Evolutionary conservation across 1,140 invertebrate genomes (phyloP).

Genomic region (Pollicipes pollicipes): DNA sequence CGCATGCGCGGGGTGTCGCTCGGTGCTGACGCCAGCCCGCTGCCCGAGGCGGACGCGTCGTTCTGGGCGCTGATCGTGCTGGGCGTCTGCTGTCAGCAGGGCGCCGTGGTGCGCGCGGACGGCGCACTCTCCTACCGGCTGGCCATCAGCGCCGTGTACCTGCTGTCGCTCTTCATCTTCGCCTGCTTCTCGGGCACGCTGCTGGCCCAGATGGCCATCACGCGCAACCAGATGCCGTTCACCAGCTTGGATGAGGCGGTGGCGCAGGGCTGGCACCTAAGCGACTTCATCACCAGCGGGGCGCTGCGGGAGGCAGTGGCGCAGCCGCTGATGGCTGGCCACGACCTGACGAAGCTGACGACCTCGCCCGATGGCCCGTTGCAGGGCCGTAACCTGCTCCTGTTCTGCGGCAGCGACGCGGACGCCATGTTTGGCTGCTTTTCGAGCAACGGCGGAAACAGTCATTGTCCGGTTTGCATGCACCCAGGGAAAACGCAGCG

Average conservation of each 20-base stretch:
- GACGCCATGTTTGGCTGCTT: neutral
- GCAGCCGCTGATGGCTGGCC: neutral
- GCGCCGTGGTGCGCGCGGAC: neutral
- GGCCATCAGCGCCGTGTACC: neutral
- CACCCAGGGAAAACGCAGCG: too few species aligned
- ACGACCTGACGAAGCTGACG: neutral
- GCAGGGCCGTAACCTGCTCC: neutral
- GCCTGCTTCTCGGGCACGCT: neutral
- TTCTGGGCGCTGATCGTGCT: neutral
- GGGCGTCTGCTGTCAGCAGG: neutral
- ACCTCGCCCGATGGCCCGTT: neutral
- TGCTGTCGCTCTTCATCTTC: neutral
- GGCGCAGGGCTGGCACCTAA: slow-evolving; percentile 21
- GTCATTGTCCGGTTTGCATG: neutral
- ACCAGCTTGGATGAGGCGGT: neutral
- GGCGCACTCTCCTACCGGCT: neutral
- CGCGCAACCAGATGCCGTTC: neutral
- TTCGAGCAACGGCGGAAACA: too few species aligned
- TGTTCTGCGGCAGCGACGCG: neutral
- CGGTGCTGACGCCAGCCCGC: neutral
- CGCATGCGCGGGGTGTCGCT: neutral
- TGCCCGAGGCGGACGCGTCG: neutral
- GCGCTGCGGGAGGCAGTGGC: neutral
- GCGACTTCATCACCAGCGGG: neutral
- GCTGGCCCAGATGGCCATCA: neutral